These are phyloP conservation scores for Haemorhous mexicanus DNA, from an alignment of 2,113 vertebrate species.

Conservation along the genomic window DNA sequence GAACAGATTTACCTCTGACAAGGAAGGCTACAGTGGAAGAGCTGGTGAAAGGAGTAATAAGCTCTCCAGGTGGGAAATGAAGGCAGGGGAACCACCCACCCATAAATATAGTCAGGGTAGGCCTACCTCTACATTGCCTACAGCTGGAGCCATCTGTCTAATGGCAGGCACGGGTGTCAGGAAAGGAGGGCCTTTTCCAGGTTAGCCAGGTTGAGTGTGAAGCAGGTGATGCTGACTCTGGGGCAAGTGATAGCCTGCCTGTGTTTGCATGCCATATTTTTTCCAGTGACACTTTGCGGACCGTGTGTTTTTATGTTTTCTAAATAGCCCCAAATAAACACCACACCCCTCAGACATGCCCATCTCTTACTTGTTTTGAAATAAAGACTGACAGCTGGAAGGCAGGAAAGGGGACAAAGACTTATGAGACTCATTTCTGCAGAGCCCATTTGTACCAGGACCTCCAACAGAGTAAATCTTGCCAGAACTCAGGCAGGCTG, in stretches of 20 bases:
- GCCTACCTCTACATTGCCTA: neutral
- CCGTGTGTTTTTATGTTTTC: neutral
- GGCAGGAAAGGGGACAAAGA: neutral
- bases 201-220: neutral
- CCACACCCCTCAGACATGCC: neutral
- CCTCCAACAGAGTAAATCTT: neutral
- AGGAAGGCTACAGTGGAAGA: neutral
- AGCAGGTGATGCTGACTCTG: constrained; percentile 5
- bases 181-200: neutral
- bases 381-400: neutral
- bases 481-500: neutral
- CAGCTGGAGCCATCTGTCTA: constrained; percentile 11
- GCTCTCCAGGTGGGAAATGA: neutral
- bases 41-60: neutral
- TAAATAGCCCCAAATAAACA: neutral
- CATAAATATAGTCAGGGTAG: neutral
- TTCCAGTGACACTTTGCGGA: neutral
- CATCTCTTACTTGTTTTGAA: neutral
- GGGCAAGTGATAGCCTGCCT: constrained; percentile 14
- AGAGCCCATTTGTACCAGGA: neutral
- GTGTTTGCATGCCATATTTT: constrained; percentile 3
- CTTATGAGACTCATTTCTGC: neutral
- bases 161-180: neutral
- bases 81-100: neutral
- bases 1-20: neutral